A percentile compares a stretch with the other conserved stretches of the same genome.
Conservation (phyloP, 2,888 invertebrate genomes). For the Itoplectis maculator region DNA sequence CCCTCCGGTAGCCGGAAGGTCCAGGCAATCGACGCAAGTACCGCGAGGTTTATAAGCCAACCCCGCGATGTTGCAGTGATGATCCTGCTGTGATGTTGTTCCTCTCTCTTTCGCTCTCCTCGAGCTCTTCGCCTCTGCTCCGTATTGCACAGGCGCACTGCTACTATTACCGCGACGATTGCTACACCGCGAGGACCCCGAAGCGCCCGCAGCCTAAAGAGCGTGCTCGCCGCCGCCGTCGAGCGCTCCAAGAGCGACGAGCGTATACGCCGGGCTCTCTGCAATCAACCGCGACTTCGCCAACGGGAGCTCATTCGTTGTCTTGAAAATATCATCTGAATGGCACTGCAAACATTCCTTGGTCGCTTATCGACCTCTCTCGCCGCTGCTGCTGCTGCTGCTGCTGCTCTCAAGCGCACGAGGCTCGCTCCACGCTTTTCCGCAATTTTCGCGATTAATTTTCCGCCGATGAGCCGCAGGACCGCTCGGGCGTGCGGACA, state of each 20-base stretch:
- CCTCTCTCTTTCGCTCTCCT: no score
- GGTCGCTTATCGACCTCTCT: slow-evolving; percentile 70
- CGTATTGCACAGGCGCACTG: slow-evolving; percentile 17
- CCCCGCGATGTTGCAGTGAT: slow-evolving; percentile 6
- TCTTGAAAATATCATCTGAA: slow-evolving; percentile 77
- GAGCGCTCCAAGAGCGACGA: slow-evolving; percentile 47
- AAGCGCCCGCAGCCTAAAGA: slow-evolving; percentile 25
- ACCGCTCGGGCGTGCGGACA: slow-evolving; percentile 21
- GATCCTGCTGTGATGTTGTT: slow-evolving; percentile 28
- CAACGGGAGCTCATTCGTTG: slow-evolving; percentile 74
- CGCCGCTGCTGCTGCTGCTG: slow-evolving; percentile 64
- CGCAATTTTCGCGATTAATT: background rate
- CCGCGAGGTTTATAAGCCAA: slow-evolving; percentile 29
- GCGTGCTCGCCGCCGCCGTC: background rate
- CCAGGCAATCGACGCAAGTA: slow-evolving; percentile 27
- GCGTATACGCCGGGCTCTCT: slow-evolving; percentile 48
- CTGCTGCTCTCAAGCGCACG: slow-evolving; percentile 68
- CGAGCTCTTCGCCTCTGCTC: background rate
- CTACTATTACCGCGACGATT: slow-evolving; percentile 53
- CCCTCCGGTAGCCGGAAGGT: slow-evolving; percentile 26
- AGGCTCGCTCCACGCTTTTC: slow-evolving; percentile 14
- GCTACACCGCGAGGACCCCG: slow-evolving; percentile 33
- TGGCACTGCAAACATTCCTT: slow-evolving; percentile 75
- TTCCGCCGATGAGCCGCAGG: background rate
- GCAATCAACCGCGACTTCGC: slow-evolving; percentile 59